phyloP scores from a whole-genome alignment of 2,797 vertebrate species.

The Nasua narica region DNA sequence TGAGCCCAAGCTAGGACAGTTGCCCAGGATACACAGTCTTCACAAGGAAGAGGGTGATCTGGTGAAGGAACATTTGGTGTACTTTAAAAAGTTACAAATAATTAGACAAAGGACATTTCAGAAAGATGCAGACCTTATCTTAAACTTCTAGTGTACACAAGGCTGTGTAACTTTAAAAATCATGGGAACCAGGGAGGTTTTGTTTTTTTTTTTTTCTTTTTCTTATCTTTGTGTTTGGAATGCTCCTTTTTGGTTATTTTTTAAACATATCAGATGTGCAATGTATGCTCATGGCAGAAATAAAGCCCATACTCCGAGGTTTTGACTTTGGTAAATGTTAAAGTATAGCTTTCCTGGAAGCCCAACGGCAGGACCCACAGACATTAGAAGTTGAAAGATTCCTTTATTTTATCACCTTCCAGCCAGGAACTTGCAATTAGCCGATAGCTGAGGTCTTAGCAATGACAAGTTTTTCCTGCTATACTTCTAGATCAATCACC shows the following conservation, averaged over 20 bases:
- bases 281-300: background rate
- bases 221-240: background rate
- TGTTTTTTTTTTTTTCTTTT: background rate
- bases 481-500: conserved; percentile 41
- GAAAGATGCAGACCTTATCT: background rate
- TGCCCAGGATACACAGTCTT: background rate
- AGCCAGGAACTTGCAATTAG: background rate
- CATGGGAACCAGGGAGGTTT: background rate
- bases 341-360: background rate
- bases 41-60: background rate
- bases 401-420: conserved; percentile 21
- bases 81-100: background rate
- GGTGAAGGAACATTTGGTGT: background rate
- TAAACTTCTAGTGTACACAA: background rate
- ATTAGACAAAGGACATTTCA: background rate
- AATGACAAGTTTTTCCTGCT: conserved; percentile 48
- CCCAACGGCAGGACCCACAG: background rate
- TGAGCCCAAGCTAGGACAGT: background rate
- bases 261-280: background rate
- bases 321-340: background rate
- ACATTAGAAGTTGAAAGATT: background rate
- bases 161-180: background rate
- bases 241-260: background rate
- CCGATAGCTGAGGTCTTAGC: background rate
- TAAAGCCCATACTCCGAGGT: background rate